Base-by-base conservation (phyloP, 92 coral and sea anemone genomes). In the Phenganax marumi region DNA sequence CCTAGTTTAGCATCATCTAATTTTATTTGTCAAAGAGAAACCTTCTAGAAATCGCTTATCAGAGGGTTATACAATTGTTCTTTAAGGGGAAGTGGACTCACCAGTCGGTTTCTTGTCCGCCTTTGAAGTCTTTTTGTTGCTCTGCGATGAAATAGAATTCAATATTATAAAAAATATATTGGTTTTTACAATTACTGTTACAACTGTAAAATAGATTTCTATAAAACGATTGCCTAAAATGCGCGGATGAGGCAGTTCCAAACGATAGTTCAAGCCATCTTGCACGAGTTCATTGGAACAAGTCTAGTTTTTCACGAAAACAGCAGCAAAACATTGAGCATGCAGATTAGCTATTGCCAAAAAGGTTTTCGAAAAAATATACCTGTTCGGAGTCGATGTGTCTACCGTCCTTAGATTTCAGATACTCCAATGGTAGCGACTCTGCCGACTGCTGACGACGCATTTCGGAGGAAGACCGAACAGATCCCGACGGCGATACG, bases 351-450 rank as follows among this genome's bases (percentile, higher is more conserved):
- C 5, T 33, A 33, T 33, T 2, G 43, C 43, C 43, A 33, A 33
- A 33, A 33, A 33, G 5, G 5, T 2, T 33, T 33, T 33, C 43
- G 43, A 33, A 33, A 33, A 12, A 55, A 12, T 49, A n/a, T 46
- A 78, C 83, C 83, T 78, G 73, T 14, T 61, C 83, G 63, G 73
- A 78, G 25, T 78, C 83, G 3, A 16, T 48, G 12, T 62, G 43
- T 23, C 43, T 33, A 33, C 18, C 57, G 23, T 78, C 57, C 21
- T 73, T 47, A 1, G 83, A 13, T 50, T 62, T 61, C 50, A 78
- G 53, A 53, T 78, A 78, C 25, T 78, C 83, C 73, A 78, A 43
- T 47, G 83, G 73, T 12, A 61, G 16, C 13, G 83, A 78, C 12
- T 57, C 83, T 21, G 70, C 81, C 0, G 81, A 77, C 43, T 53